Evolutionary conservation across 2,888 invertebrate species (phyloP), one percentile per base, ranked within the genome.

Genomic region (Drosophila cognata): DNA sequence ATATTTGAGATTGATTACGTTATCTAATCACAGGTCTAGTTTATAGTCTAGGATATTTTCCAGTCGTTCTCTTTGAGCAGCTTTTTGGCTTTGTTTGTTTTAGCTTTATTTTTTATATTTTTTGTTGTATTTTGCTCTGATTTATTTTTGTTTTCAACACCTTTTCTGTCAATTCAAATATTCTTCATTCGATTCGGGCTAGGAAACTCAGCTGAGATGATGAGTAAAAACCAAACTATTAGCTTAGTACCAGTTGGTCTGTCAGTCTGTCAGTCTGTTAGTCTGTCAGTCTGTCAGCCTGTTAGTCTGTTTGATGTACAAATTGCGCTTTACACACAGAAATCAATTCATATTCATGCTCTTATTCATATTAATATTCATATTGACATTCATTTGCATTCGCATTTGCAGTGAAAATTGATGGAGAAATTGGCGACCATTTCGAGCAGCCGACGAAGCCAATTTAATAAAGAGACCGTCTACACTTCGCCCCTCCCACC

Each of bases 61-160:
- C 8, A 46, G 52, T 58, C 43, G 11, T 2, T 6, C 5, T 4
- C 11, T 25, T 2, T 10, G 1, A 10, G 10, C 35, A 16, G 6
- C 25, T 11, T 62, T 28, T 36, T 11, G 11, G 25, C 7, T 43
- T 25, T 7, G 29, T 25, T 33, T 55, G 16, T 36, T 48, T 48
- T 31, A 35, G 8, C 7, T 25, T 18, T 5, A 16, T 10, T 10
- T 7, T 29, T 18, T n/a, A 6, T 28, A 29, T 52, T 21, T 13
- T 7, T 13, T 18, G 31, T 46, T 52, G 43, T 36, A 25, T 13
- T 58, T 71, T 61, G 56, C 72, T 69, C 57, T 74, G 81, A 88
- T 84, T 84, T 78, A 86, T 84, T 82, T 81, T 65, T 65, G 67
- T 73, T 73, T 84, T 83, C 71, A 81, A 76, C 89, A 77, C 81